Evolutionary conservation across 2,113 vertebrate genomes (phyloP).

Genomic region (Macquaria ambigua): DNA sequence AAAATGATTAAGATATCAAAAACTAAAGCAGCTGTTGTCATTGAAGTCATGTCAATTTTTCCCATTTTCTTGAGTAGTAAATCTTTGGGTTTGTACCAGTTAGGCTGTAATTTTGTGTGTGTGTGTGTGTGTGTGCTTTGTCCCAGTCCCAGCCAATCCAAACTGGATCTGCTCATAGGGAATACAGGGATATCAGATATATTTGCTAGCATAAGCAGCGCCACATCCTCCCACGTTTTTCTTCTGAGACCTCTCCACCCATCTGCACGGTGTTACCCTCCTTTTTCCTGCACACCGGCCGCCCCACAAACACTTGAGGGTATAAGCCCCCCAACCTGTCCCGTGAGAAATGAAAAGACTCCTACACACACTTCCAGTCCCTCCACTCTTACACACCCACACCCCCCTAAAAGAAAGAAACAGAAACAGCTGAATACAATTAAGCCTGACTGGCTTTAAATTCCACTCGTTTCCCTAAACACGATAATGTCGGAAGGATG

Average conservation of each 20-base stretch:
- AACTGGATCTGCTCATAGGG: constrained; percentile 23
- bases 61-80: constrained; percentile 5
- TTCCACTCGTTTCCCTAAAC: constrained; percentile 67
- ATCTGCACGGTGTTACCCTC: constrained; percentile 38
- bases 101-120: constrained; percentile 18
- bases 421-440: constrained; percentile 83
- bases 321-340: constrained; percentile 38
- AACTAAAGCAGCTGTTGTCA: constrained; percentile 32
- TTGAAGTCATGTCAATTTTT: constrained; percentile 2
- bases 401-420: constrained; percentile 52
- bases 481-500: constrained; percentile 16
- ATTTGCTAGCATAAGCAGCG: constrained; percentile 35
- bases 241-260: constrained; percentile 6
- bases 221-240: constrained; percentile 36
- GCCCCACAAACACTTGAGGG: constrained; percentile 16
- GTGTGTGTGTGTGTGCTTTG: neutral
- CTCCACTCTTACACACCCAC: constrained; percentile 43
- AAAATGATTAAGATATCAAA: constrained; percentile 36
- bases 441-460: constrained; percentile 72
- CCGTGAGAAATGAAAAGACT: constrained; percentile 68
- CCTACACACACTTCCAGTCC: constrained; percentile 57
- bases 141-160: constrained; percentile 1
- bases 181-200: constrained; percentile 41
- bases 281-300: constrained; percentile 32
- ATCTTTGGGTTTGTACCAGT: constrained; percentile 3